Evolutionary conservation across 2,113 vertebrate genomes (phyloP).

Genomic region (Ciconia boyciana): DNA sequence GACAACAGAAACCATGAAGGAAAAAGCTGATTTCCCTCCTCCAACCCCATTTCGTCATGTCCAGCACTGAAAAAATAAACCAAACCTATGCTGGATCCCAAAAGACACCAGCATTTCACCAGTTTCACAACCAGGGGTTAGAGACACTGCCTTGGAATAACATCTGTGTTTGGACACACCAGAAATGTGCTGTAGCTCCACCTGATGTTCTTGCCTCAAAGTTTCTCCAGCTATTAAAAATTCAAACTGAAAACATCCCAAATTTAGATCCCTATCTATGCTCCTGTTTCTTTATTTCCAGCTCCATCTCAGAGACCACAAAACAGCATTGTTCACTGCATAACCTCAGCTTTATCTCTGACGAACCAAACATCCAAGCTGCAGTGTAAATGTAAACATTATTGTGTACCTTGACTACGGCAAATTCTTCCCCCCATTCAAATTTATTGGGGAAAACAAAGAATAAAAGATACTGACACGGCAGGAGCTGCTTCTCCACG

Average conservation of each 20-base stretch:
- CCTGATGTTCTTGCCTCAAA: not conserved
- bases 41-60: not conserved
- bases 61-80: not conserved
- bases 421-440: not conserved
- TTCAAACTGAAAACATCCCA: not conserved
- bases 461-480: not conserved
- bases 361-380: not conserved
- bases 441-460: not conserved
- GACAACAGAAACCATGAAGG: not conserved
- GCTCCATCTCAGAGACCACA: not conserved
- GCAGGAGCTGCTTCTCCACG: not conserved
- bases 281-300: not conserved
- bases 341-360: not conserved
- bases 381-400: not conserved
- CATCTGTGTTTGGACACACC: rapidly evolving
- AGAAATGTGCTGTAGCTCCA: rapidly evolving
- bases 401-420: not conserved
- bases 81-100: not conserved
- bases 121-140: rapidly evolving
- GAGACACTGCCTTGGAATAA: not conserved
- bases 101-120: not conserved
- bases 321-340: not conserved
- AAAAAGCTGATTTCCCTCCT: not conserved
- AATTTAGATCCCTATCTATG: not conserved
- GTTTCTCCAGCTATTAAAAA: not conserved